Evolutionary conservation across 2,113 vertebrate genomes (phyloP), one percentile per base, ranked within the genome.

Genomic region (Epinephelus fuscoguttatus): DNA sequence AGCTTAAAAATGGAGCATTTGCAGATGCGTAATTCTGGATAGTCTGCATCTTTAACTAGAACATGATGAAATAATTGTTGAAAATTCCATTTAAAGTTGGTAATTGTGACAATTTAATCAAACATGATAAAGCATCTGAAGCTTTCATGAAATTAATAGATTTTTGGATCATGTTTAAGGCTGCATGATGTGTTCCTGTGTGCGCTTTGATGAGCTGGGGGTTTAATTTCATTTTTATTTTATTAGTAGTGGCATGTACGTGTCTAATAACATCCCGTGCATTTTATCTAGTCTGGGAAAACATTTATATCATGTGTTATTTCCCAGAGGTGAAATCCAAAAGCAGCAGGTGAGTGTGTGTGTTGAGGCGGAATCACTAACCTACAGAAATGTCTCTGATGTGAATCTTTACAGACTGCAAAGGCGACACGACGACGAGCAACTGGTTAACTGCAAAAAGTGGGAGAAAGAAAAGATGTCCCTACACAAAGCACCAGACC

Each of bases 401-500:
- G 2, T 86, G n/a, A n/a, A 50, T 82, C 40, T 27, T 96, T 93
- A 74, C 97, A 99, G 98, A 97, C 90, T 96, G 96, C 94, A 99
- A 98, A 94, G 96, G 95, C 86, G 96, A 98, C 92, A 94, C 96
- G 14, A 95, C 97, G 88, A 97, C 96, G 68, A 98, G 96, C 97
- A 99, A 98, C 97, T 99, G 98, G 98, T 95, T 99, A 85, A 99
- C 98, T 87, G 98, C 98, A 94, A 99, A 99, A 93, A 99, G 97
- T 95, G 98, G 98, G 83, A 96, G 98, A 91, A 99, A 99, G 96
- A 99, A 99, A 94, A 96, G 98, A 92, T 99, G 98, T 86, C 98
- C 98, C 85, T 99, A 99, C 84, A 99, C 98, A 93, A 99, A 99
- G 93, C 96, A 99, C 95, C 98, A 99, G 96, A 99, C 98, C 95